Base-by-base conservation (phyloP, 2,888 invertebrate species). In the Lithophane semibrunnea region DNA sequence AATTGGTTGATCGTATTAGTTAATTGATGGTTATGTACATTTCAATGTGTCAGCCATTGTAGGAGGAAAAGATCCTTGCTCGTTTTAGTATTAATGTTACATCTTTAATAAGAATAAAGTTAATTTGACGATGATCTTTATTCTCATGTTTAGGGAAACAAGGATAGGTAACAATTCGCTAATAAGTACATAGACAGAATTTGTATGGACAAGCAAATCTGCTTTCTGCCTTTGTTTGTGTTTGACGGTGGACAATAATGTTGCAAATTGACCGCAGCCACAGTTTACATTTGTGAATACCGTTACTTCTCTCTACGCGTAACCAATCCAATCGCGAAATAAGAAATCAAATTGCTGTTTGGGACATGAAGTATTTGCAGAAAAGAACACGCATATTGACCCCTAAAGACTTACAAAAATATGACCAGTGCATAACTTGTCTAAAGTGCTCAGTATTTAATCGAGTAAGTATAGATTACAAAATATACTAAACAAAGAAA, bases 251-350 rank as follows among this genome's bases (percentile, higher is more conserved):
- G 85, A 81, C 54, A 77, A 60, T 37, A 37, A 71, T 13, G 24
- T 75, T 74, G 68, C 63, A 60, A 82, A 70, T 61, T 73, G 60
- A 75, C 71, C 67, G 58, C 70, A 69, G 58, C 58, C 70, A 44
- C 70, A 63, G 69, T 61, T 63, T 73, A 67, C 73, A 79, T 60
- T 80, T 79, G 56, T 70, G 72, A 63, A 64, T 75, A 65, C 83
- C 83, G 86, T 83, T 84, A 69, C 37, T 10, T 42, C n/a, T 77
- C 52, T 70, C 65, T 66, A 65, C n/a, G 60, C 49, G 72, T 77
- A 65, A 49, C 67, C 67, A 74, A 81, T 77, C 18, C 65, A 73
- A 71, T 60, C 47, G 73, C 21, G 18, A 69, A 69, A 54, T 68
- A 68, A 80, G 63, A 63, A 66, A 56, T 68, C 68, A 61, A 60